Evolutionary conservation across 2,113 vertebrate species (phyloP).

Genomic region (Calonectris borealis): DNA sequence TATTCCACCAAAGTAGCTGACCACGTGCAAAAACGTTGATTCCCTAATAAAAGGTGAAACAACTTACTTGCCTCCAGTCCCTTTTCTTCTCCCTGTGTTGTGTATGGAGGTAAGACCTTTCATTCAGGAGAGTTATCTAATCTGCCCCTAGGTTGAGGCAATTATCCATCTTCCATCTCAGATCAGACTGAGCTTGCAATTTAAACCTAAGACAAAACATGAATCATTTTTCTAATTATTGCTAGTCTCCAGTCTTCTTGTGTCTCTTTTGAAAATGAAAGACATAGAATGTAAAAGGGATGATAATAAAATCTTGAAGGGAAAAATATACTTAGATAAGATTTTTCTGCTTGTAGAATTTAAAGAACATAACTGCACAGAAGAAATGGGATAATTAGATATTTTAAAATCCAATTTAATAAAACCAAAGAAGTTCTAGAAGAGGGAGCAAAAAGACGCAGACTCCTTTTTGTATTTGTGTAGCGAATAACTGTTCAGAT

Average conservation of each 20-base stretch:
- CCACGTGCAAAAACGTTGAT: background rate
- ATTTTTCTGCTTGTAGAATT: background rate
- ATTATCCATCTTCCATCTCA: background rate
- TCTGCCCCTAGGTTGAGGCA: background rate
- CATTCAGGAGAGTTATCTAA: background rate
- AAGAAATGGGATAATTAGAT: background rate
- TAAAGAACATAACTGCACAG: background rate
- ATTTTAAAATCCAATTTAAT: background rate
- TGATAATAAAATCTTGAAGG: background rate
- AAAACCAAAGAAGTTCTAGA: background rate
- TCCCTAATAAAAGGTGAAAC: background rate
- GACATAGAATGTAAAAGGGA: background rate
- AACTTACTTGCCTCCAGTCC: background rate
- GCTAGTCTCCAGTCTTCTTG: background rate
- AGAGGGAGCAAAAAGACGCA: background rate
- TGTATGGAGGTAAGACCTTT: background rate
- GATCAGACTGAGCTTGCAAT: background rate
- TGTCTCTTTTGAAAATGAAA: background rate
- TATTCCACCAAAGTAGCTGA: background rate
- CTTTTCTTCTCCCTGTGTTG: background rate
- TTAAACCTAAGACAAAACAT: background rate
- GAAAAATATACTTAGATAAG: background rate
- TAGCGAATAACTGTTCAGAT: background rate
- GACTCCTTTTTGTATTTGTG: background rate
- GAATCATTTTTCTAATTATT: background rate